Evolutionary conservation across 2,113 vertebrate genomes (phyloP), one percentile per base, ranked within the genome.

Genomic region (Odontesthes bonariensis): DNA sequence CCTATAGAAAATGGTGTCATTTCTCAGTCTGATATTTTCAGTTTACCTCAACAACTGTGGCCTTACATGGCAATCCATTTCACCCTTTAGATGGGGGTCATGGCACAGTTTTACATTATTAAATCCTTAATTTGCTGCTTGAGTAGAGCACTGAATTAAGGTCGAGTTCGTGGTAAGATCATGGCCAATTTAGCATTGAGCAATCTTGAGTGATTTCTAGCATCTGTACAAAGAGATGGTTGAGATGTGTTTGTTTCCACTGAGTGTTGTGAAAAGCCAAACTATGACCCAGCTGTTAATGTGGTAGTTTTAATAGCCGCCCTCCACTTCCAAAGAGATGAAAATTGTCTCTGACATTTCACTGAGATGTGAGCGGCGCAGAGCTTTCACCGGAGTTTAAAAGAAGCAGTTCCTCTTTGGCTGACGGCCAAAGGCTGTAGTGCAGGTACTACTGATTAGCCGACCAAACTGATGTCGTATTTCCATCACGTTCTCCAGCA

Each of bases 311-410:
- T 77, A 71, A 80, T 60, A 75, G 73, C 55, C 23, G 52, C n/a
- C 8, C 4, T 8, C 35, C 77, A 73, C 73, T 69, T 81, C 23
- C 20, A 22, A 32, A 8, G 3, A 69, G 62, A 56, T 84, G 75
- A 74, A 73, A 81, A 68, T 69, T 8, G 62, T 73, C 57, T 85
- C 72, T 75, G 72, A 74, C 81, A 81, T 73, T 54, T 79, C 1
- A 61, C 60, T 68, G 60, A 62, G 38, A 68, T 68, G 57, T 32
- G 73, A 49, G 63, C 14, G 2, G 16, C 44, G 58, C 59, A 19
- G 59, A 65, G 35, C 47, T 57, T 23, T 49, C 12, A 11, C 65
- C 59, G 38, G 56, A 23, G 31, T 40, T 73, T 31, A 17, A 59
- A 46, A 47, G 55, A 38, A 59, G 55, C 17, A n/a, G 10, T 49